phyloP scores from a whole-genome alignment of 2,797 vertebrate genomes.

The Phoxinus dragarum region DNA sequence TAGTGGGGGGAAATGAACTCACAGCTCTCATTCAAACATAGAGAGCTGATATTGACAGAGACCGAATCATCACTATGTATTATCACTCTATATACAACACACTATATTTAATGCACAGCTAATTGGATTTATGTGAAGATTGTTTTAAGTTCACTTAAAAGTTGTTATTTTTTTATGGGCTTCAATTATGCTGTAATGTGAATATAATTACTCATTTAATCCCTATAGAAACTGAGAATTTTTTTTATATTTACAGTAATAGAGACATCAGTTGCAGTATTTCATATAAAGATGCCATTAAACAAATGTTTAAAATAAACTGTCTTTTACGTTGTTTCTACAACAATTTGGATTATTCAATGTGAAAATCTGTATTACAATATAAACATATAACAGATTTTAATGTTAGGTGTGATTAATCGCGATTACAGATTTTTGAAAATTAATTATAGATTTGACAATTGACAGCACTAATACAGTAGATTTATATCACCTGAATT shows the following conservation, averaged over 20 bases:
- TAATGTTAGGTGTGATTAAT: not conserved
- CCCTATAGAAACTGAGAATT: not conserved
- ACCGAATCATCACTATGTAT: not conserved
- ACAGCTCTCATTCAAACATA: not conserved
- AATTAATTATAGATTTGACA: not conserved
- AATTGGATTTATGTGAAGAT: not conserved
- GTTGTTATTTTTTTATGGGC: not conserved
- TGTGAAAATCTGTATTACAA: not conserved
- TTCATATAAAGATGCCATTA: no score
- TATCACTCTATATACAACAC: not conserved
- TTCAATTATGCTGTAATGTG: not conserved
- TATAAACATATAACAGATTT: not conserved
- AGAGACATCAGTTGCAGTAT: not conserved
- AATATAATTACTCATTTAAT: not conserved
- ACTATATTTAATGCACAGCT: not conserved
- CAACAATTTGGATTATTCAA: not conserved
- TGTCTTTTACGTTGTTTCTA: not conserved
- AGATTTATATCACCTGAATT: not conserved
- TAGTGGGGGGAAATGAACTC: not conserved
- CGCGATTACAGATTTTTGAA: not conserved
- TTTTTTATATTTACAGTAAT: not conserved
- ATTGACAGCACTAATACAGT: not conserved
- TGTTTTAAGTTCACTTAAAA: not conserved
- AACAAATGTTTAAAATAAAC: not conserved
- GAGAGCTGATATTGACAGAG: not conserved